Evolutionary conservation across 2,797 vertebrate species (phyloP), one percentile per base, ranked within the genome.

Genomic region (Podarcis siculus): DNA sequence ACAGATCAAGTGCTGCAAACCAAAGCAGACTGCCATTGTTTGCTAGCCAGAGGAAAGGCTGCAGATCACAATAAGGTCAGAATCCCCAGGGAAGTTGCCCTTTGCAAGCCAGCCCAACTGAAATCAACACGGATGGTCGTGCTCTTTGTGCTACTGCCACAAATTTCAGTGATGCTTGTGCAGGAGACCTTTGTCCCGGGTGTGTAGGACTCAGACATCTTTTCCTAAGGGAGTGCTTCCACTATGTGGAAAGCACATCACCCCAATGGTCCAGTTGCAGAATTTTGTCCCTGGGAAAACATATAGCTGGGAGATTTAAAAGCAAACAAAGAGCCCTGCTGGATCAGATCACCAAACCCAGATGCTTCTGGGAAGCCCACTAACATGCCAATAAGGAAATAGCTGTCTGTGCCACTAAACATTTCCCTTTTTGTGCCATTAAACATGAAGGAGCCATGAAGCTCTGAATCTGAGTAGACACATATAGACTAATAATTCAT

Each of bases 21-120:
- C 85, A 79, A 37, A 19, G 80, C 72, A 79, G 89, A 55, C 81
- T 61, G 91, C 83, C 90, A 91, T 67, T 49, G 79, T 17, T 17
- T 55, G 87, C 86, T 2, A 45, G 45, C n/a, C 35, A 37, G 19
- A 21, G 71, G 12, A 77, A 42, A 39, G 27, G 72, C 8, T 15
- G 19, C 12, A 61, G 58, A 12, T 9, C 82, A 55, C 19, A 13
- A 49, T 23, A 37, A 39, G 35, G 23, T 64, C 10, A 32, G 8
- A 1, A 69, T 23, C 37, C 27, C 25, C 23, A 27, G 21, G 25
- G 45, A 32, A 19, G 21, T 23, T 79, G n/a, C 3, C 81, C 81
- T 42, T 8, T 8, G 7, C 25, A 76, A 39, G 39, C 80, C 21
- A 19, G 8, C 25, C 64, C 49, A n/a, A 23, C 8, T 30, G 64